Percentiles rank a stretch among this genome's conserved stretches.
Evolutionary conservation across 1,140 invertebrate genomes (phyloP).

Genomic region (Bombus breviceps): DNA sequence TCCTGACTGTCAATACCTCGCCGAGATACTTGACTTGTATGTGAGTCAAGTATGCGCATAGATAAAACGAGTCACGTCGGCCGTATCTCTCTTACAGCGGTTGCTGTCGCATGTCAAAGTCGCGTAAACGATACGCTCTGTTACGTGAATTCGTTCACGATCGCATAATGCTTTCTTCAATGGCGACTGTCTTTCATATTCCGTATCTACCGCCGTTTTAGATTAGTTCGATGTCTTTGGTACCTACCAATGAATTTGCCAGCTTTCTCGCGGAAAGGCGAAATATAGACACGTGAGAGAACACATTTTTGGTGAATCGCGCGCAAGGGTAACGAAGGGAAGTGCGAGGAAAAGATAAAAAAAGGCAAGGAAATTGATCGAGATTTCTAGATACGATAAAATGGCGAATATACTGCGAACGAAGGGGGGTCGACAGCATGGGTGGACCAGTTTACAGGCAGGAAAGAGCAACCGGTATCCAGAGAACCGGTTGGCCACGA

Average conservation of each 20-base stretch:
- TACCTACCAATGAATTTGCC: not conserved
- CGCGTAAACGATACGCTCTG: conserved; percentile 25
- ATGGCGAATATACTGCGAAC: not conserved
- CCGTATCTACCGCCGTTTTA: no score
- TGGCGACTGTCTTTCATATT: not conserved
- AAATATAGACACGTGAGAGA: no score
- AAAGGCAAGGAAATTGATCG: not conserved
- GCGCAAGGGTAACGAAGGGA: not conserved
- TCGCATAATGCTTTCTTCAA: conserved; percentile 13
- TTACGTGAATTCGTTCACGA: conserved; percentile 50
- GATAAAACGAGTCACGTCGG: conserved; percentile 59
- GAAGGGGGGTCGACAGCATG: conserved; percentile 14
- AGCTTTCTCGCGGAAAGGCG: no score
- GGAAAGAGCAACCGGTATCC: conserved; percentile 63
- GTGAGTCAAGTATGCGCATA: conserved; percentile 51
- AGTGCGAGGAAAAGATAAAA: no score
- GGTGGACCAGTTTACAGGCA: conserved; percentile 50
- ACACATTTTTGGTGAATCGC: no score
- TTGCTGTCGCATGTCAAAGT: conserved; percentile 51
- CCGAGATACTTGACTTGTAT: conserved; percentile 59
- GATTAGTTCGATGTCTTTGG: not conserved
- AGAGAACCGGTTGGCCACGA: conserved; percentile 60
- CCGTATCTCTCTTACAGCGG: conserved; percentile 42
- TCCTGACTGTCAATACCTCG: conserved; percentile 33
- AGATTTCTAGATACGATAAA: not conserved